These are phyloP conservation scores for Eolophus roseicapilla DNA, from an alignment of 2,113 vertebrate genomes.

Conservation along the genomic window DNA sequence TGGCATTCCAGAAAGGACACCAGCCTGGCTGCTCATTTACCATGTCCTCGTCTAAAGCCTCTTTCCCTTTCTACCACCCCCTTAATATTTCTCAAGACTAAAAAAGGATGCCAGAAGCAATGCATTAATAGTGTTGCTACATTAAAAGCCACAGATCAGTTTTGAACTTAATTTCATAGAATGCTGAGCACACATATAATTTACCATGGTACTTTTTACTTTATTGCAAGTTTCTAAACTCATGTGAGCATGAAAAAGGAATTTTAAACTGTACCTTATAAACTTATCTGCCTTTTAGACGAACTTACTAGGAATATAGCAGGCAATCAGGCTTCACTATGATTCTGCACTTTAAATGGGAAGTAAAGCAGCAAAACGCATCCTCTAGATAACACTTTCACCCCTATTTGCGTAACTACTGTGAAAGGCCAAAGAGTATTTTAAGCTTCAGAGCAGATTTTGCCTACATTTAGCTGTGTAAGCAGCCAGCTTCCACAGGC, in stretches of 20 bases:
- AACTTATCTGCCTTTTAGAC: conserved; percentile 6
- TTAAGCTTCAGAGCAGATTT: conserved; percentile 20
- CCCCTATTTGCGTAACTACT: not conserved
- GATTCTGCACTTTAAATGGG: conserved; percentile 50
- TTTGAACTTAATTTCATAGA: not conserved
- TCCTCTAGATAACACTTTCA: conserved; percentile 55
- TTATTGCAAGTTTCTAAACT: not conserved
- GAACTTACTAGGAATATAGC: not conserved
- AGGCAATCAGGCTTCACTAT: conserved; percentile 25
- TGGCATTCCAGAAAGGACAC: not conserved
- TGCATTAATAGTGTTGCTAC: not conserved
- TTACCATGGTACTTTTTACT: not conserved
- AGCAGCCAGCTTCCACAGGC: not conserved
- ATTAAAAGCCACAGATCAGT: not conserved
- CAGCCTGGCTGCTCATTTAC: not conserved
- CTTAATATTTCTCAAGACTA: not conserved
- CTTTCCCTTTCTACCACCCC: not conserved
- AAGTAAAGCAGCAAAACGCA: conserved; percentile 31
- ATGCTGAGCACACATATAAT: not conserved
- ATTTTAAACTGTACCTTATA: not conserved
- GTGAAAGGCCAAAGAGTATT: not conserved
- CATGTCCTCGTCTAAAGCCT: not conserved
- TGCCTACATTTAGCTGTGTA: not conserved
- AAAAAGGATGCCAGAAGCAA: not conserved
- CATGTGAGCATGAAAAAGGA: not conserved